phyloP scores from a whole-genome alignment of 2,797 vertebrate genomes.

The Gila robusta region DNA sequence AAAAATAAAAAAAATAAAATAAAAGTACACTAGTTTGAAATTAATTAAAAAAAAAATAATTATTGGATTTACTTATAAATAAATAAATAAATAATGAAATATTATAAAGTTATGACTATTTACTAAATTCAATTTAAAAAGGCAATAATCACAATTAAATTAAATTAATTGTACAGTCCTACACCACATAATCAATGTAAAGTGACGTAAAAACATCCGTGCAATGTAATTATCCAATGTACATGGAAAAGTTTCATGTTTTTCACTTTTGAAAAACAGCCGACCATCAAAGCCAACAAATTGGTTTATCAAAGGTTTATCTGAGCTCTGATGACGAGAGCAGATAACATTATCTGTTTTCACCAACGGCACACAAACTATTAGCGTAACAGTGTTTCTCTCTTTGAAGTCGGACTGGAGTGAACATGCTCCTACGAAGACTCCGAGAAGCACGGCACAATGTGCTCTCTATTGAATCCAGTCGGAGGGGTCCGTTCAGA shows the following conservation, averaged over 20 bases:
- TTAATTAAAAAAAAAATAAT: no score
- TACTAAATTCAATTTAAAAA: neutral
- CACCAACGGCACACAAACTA: neutral
- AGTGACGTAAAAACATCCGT: no score
- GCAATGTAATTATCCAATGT: slow-evolving; percentile 5
- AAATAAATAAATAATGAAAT: neutral
- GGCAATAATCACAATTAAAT: neutral
- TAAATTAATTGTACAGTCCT: neutral
- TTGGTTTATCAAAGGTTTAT: neutral
- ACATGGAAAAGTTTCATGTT: neutral
- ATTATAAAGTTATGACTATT: neutral
- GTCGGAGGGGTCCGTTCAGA: slow-evolving; percentile 48
- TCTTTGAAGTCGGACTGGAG: slow-evolving; percentile 23
- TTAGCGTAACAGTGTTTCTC: neutral
- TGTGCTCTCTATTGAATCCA: slow-evolving; percentile 59
- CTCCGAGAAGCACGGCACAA: slow-evolving; percentile 54
- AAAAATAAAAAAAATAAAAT: neutral
- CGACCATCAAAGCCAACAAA: slow-evolving; percentile 1
- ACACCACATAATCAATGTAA: neutral
- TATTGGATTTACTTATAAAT: no score
- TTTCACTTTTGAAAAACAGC: neutral
- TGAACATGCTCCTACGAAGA: slow-evolving; percentile 49
- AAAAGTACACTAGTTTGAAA: no score
- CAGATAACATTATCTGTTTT: slow-evolving; percentile 24
- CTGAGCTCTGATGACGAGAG: neutral